Conservation (phyloP, 1,140 invertebrate genomes). For the Polyergus mexicanus region DNA sequence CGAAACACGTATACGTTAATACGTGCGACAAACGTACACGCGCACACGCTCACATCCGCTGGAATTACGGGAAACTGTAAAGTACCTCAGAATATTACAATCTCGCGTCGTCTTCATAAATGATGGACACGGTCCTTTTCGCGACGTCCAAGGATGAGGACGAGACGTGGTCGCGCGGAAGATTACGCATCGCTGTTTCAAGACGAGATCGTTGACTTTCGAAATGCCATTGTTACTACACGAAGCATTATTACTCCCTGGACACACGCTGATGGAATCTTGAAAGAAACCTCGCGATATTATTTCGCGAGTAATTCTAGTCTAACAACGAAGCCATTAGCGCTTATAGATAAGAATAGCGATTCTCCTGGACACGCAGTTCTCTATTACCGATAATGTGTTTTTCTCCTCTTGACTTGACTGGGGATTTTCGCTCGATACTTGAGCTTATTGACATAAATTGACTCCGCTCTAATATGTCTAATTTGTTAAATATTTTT, state of each 20-base stretch:
- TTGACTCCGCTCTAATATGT: neutral
- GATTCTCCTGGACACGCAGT: neutral
- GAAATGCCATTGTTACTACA: neutral
- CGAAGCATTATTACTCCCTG: neutral
- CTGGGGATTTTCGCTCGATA: neutral
- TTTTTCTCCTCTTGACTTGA: neutral
- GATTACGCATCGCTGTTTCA: slow-evolving; percentile 11
- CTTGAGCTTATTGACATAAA: neutral
- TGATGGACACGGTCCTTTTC: neutral
- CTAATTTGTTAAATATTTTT: neutral
- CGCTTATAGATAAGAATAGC: neutral
- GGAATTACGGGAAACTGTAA: slow-evolving; percentile 2
- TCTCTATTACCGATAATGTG: neutral
- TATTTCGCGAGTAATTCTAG: neutral
- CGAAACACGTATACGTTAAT: neutral
- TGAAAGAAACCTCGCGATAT: neutral
- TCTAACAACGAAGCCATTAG: neutral
- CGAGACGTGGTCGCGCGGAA: neutral
- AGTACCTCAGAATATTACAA: neutral
- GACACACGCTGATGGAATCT: neutral
- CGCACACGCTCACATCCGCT: neutral
- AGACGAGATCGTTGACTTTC: slow-evolving; percentile 26
- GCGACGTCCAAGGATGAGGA: slow-evolving; percentile 7
- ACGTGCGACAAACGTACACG: neutral
- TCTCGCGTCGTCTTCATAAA: neutral